Evolutionary conservation across 2,888 invertebrate genomes (phyloP), one percentile per base, ranked within the genome.

Genomic region (Brachyopa scutellaris): DNA sequence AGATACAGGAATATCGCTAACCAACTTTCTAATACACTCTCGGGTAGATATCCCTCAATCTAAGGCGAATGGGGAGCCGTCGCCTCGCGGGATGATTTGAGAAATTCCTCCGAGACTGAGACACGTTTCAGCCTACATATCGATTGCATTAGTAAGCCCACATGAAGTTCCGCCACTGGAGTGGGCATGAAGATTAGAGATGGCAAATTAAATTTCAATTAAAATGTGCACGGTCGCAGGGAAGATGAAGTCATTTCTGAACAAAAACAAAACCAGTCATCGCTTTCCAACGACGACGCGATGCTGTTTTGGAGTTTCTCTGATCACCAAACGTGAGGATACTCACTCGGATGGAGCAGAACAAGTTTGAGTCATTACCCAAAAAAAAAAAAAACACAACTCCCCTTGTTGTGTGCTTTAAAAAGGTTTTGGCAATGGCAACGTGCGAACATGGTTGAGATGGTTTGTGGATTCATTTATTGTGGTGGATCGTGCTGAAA

Each of bases 191-290:
- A 19, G 8, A n/a, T 19, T 38, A 8, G 7, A 55, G 55, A 79
- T 79, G 64, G 69, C 62, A 69, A 80, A 80, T 80, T 80, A 69
- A 80, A 76, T 80, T 80, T 80, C 80, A 80, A 80, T 76, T 80
- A 80, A 80, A 80, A 62, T 42, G 55, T 42, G 57, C 69, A n/a
- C n/a, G 57, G 11, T 45, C 45, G 49, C 26, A 51, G 15, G 26
- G 33, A 7, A 53, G 42, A 59, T 61, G 67, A 67, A 61, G 40
- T 53, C 49, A 67, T 59, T 66, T 51, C 21, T 49, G 51, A 40
- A 11, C 36, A 7, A 74, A 49, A 74, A 66, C 62, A 74, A 49
- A 74, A 66, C 62, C 17, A 13, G 29, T 36, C 17, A 23, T 17
- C n/a, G 19, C 26, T 26, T 26, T 3, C 26, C 26, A 26, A 49